These are phyloP conservation scores for Drosophila tani DNA, from an alignment of 1,140 invertebrate species.

Conservation along the genomic window DNA sequence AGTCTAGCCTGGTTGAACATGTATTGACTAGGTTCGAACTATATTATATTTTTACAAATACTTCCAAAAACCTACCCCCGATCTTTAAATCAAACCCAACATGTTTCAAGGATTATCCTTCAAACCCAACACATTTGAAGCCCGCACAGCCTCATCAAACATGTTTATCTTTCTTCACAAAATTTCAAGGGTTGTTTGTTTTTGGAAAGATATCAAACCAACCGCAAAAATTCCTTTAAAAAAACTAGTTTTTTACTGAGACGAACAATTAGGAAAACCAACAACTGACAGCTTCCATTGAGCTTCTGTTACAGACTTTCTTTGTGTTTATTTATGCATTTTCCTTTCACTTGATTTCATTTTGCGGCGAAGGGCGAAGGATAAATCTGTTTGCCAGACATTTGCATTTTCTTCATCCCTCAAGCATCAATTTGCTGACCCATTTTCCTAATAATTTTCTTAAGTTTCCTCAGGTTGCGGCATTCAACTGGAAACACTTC, in stretches of 20 bases:
- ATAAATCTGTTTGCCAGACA: constrained; percentile 54
- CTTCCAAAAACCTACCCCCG: background rate
- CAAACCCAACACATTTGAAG: constrained; percentile 21
- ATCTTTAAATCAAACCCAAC: constrained; percentile 19
- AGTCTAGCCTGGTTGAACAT: background rate
- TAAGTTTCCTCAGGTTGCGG: constrained; percentile 38
- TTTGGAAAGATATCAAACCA: constrained; percentile 12
- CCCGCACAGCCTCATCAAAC: constrained; percentile 15
- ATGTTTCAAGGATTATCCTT: background rate
- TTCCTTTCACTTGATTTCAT: constrained; percentile 77
- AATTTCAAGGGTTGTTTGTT: constrained; percentile 53
- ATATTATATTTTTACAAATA: background rate
- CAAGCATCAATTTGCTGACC: constrained; percentile 63
- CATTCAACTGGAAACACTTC: constrained; percentile 73
- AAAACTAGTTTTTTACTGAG: constrained; percentile 42
- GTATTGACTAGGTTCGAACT: too few species aligned
- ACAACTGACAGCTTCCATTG: constrained; percentile 46
- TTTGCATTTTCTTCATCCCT: constrained; percentile 64
- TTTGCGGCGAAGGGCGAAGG: constrained; percentile 50
- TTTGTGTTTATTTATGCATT: constrained; percentile 76
- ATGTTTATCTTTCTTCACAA: constrained; percentile 25
- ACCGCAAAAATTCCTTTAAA: constrained; percentile 50
- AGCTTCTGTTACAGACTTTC: constrained; percentile 37
- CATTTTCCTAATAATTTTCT: constrained; percentile 72
- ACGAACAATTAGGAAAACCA: constrained; percentile 64